Percentiles rank a stretch among this genome's conserved stretches.
Evolutionary conservation across 2,113 vertebrate genomes (phyloP).

Genomic region (Phasianus colchicus): DNA sequence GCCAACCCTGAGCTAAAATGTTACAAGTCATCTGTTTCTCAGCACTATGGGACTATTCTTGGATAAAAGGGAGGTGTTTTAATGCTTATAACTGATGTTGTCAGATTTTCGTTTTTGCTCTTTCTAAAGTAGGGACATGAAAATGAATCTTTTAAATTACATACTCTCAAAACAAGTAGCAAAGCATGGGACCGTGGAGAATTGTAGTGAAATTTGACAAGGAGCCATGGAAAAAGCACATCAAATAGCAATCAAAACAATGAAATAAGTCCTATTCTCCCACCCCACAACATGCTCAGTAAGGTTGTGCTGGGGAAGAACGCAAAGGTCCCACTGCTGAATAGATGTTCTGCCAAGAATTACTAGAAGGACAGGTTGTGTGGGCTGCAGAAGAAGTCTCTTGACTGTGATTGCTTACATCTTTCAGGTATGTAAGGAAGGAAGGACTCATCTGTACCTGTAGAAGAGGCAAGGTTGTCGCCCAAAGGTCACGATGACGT

Average conservation of each 20-base stretch:
- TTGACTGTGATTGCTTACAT: not conserved
- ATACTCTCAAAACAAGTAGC: not conserved
- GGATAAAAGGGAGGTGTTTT: slow-evolving; percentile 55
- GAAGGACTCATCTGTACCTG: slow-evolving; percentile 77
- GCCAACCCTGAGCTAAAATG: slow-evolving; percentile 24
- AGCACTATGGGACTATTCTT: slow-evolving; percentile 2
- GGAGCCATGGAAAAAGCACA: slow-evolving; percentile 10
- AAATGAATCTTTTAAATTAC: slow-evolving; percentile 26
- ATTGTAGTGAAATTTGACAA: slow-evolving; percentile 48
- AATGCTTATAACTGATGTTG: slow-evolving; percentile 9
- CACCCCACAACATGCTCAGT: not conserved
- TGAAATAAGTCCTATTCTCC: slow-evolving; percentile 34
- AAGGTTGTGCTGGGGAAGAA: not conserved
- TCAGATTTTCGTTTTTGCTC: slow-evolving; percentile 52
- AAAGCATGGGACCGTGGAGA: not conserved
- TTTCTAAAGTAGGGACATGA: slow-evolving; percentile 3
- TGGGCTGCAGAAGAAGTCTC: not conserved
- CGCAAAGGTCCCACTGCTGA: not conserved
- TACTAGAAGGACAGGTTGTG: not conserved
- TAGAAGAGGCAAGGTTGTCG: slow-evolving; percentile 92
- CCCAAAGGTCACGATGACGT: slow-evolving; percentile 93
- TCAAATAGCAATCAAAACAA: slow-evolving; percentile 32
- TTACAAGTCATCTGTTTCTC: slow-evolving; percentile 38
- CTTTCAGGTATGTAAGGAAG: rapidly evolving
- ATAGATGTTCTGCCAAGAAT: not conserved